phyloP scores from a whole-genome alignment of 2,113 vertebrate genomes.

The Tachycineta bicolor region DNA sequence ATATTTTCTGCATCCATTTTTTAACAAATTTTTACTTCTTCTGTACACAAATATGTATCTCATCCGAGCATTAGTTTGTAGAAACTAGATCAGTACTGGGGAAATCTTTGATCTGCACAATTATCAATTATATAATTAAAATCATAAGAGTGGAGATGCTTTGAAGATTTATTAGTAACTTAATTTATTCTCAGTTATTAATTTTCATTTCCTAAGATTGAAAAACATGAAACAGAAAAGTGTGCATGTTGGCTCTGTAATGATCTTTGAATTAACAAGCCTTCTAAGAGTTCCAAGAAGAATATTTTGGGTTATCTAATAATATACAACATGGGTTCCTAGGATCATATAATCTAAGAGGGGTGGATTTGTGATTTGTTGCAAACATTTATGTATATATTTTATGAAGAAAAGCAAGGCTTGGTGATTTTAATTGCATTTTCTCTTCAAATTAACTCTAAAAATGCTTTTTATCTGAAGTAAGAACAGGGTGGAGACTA shows the following conservation, averaged over 20 bases:
- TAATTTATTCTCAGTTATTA: conserved; percentile 32
- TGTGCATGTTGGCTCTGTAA: not conserved
- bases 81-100: not conserved
- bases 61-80: not conserved
- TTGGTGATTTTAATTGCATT: not conserved
- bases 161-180: conserved; percentile 8
- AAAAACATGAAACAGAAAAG: conserved; percentile 38
- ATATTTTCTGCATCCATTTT: not conserved
- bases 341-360: not conserved
- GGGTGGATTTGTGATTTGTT: not conserved
- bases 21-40: not conserved
- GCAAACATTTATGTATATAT: not conserved
- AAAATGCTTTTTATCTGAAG: not conserved
- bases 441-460: not conserved
- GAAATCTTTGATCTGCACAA: not conserved
- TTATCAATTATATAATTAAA: conserved; percentile 28
- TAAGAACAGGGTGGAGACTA: not conserved
- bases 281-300: not conserved
- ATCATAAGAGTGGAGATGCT: not conserved
- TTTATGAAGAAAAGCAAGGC: not conserved
- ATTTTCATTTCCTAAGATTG: not conserved
- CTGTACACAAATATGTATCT: not conserved
- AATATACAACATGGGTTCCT: not conserved
- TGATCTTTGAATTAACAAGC: conserved; percentile 3
- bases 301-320: not conserved